These are phyloP conservation scores for Sander vitreus DNA, from an alignment of 2,113 vertebrate species.

Conservation along the genomic window DNA sequence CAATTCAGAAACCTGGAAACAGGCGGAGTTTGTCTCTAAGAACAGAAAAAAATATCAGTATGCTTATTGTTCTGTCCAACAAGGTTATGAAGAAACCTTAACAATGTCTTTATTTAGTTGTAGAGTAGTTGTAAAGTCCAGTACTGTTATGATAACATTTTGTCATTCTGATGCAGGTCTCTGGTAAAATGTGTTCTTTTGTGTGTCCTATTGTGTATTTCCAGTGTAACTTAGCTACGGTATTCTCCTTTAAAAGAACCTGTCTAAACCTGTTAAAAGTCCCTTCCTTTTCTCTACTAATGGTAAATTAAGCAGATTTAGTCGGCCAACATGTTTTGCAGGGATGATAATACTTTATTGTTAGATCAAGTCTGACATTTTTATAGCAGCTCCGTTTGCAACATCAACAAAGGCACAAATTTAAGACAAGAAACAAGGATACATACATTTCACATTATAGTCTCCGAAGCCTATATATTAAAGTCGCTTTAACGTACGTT, in stretches of 20 bases:
- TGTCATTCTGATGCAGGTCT: neutral
- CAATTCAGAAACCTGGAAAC: neutral
- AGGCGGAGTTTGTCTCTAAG: neutral
- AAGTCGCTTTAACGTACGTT: too few species aligned
- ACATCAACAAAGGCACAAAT: too few species aligned
- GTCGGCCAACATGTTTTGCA: neutral
- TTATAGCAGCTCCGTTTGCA: too few species aligned
- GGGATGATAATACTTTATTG: too few species aligned
- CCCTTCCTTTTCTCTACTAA: neutral
- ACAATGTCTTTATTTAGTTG: neutral
- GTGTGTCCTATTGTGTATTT: neutral
- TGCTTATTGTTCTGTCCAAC: neutral
- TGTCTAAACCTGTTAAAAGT: neutral
- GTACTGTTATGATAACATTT: too few species aligned
- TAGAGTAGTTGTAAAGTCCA: neutral
- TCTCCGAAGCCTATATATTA: too few species aligned
- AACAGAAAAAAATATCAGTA: neutral
- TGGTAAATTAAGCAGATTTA: constrained; percentile 21
- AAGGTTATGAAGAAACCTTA: neutral
- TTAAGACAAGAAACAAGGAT: too few species aligned
- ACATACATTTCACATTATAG: too few species aligned
- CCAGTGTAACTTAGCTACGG: neutral
- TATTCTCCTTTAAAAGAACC: neutral
- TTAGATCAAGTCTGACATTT: too few species aligned
- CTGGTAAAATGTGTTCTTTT: neutral